Percentiles rank a stretch among this genome's conserved stretches.
phyloP scores from a whole-genome alignment of 2,113 vertebrate genomes.

The Crotalus viridis region DNA sequence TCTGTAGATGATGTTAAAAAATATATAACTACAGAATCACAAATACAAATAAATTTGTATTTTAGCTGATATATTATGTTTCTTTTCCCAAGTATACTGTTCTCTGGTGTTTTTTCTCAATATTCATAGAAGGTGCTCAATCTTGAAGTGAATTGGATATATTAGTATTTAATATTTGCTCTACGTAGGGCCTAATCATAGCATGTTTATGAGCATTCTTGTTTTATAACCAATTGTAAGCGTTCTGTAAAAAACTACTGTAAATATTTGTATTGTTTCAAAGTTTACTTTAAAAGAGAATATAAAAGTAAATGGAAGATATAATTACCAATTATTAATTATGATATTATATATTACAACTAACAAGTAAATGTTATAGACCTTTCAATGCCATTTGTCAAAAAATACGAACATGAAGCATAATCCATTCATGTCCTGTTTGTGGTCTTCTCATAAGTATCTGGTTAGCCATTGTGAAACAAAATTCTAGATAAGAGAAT shows the following conservation, averaged over 20 bases:
- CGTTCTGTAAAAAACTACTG: neutral
- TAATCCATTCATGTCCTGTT: neutral
- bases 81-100: neutral
- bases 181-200: neutral
- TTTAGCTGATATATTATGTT: neutral
- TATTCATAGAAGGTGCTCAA: conserved; percentile 8
- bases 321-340: neutral
- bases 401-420: neutral
- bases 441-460: neutral
- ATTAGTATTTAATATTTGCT: neutral
- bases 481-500: neutral
- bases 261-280: neutral
- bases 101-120: neutral
- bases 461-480: neutral
- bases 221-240: conserved; percentile 16
- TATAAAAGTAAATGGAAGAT: neutral
- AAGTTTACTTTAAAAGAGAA: neutral
- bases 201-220: neutral
- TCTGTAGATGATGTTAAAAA: neutral
- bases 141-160: neutral
- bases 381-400: neutral
- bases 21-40: neutral
- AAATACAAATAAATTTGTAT: neutral
- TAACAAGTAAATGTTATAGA: neutral
- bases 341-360: neutral